Base-by-base conservation (phyloP, 1,140 invertebrate species). In the Heliothis virescens region DNA sequence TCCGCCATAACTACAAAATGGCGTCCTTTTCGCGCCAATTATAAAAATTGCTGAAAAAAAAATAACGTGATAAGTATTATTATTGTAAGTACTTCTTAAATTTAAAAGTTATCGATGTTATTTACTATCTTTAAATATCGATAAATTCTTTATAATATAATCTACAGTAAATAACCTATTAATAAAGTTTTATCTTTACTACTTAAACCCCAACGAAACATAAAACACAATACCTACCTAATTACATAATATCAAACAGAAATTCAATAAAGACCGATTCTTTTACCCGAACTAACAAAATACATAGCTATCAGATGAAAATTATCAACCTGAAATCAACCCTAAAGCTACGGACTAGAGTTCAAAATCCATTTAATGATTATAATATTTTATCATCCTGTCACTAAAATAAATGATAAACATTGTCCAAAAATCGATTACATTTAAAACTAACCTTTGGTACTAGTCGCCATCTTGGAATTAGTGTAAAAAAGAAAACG, bases 1-100 rank as follows among this genome's bases (percentile, higher is more conserved):
- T 7, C 92, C 92, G 79, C 92, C 92, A 89, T 90, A 88, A 78
- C 86, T 84, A 59, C 91, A 92, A 89, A 94, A 92, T 86, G 93
- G 92, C 71, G 91, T 93, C 34, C 91, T 82, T 87, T 93, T 93
- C 62, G 92, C 92, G 73, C 90, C 90, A 85, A 94, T 79, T 63
- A 94, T 84, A 67, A 90, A 93, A 76, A 94, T 81, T 41, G 85
- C 91, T 93, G 84, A 82, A 86, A 85, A 72, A 79, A 83, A 96
- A 84, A 77, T n/a, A 48, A 52, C 59, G 41, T 1, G 1, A 26
- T 26, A 26, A 1, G 21, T 26, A 26, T 26, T 26, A 13, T 18
- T 59, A 11, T 18, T 26, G 10, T 7, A 62, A 29, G 5, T 7
- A 34, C 1, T 34, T 34, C 34, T 34, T 34, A 34, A 1, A 34